These are phyloP conservation scores for Pelosia muscerda DNA, from an alignment of 2,888 invertebrate genomes.

Conservation along the genomic window DNA sequence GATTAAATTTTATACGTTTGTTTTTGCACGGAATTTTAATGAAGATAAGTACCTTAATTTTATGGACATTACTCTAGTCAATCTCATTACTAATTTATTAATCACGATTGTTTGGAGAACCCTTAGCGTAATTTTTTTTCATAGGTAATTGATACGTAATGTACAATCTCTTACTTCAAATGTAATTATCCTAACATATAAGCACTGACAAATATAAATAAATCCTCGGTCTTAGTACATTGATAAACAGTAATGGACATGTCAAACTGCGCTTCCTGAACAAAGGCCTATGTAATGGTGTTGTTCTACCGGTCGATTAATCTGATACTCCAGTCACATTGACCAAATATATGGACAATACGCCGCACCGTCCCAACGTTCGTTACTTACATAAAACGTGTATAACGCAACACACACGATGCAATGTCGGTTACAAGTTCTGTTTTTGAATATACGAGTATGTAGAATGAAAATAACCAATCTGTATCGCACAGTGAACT, in stretches of 20 bases:
- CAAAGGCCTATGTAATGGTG: slow-evolving; percentile 77
- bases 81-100: too few species aligned
- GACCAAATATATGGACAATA: slow-evolving; percentile 68
- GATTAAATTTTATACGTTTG: too few species aligned
- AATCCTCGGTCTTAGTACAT: slow-evolving; percentile 27
- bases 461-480: background rate
- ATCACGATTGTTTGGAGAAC: too few species aligned
- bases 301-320: slow-evolving; percentile 70
- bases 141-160: too few species aligned
- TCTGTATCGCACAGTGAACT: background rate
- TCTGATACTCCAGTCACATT: slow-evolving; percentile 71
- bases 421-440: background rate
- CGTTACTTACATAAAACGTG: slow-evolving; percentile 36
- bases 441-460: background rate
- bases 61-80: too few species aligned
- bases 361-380: slow-evolving; percentile 31
- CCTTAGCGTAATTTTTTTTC: too few species aligned
- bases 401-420: slow-evolving; percentile 14
- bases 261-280: slow-evolving; percentile 62
- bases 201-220: too few species aligned
- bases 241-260: slow-evolving; percentile 55
- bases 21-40: too few species aligned
- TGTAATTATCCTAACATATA: background rate
- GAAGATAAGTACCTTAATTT: too few species aligned
- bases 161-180: too few species aligned